Base-by-base conservation (phyloP, 2,113 vertebrate species). In the Phaethornis superciliosus region DNA sequence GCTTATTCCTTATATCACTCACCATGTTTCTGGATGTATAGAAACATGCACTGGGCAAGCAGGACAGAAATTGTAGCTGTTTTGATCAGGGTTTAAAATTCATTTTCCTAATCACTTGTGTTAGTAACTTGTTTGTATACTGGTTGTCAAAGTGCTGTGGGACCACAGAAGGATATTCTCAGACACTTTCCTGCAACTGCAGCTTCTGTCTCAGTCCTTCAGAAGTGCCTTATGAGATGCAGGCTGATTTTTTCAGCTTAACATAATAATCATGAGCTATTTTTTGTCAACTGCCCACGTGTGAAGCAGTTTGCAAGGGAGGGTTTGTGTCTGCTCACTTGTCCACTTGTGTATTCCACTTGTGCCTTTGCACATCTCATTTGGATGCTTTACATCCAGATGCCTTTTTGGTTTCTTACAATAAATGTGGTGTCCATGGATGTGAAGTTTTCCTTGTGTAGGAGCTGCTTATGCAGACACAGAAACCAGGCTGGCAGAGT, bases 11-110 rank as follows among this genome's bases (percentile, higher is more conserved):
- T 46, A 23, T 18, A 1, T 70, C 51, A 0, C 63, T 80, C 44
- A 1, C 63, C 0, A 0, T 4, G 5, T 55, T 87, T 28, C 44
- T 47, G 44, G 64, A 11, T 1, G 6, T 8, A 24, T 0, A 11
- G n/a, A 46, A 91, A 24, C 6, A 23, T 1, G n/a, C 46, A 20
- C 2, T 2, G 33, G 52, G 59, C 35, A 70, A 65, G 47, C 32
- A 18, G 33, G 74, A 3, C 14, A 56, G 46, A 74, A 67, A 42
- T 30, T 1, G 42, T 23, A 4, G 18, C 37, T 63, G 23, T 47
- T 21, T 51, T 40, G 63, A n/a, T 32, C 18, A 12, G 58, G 22
- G 33, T 27, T 89, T 70, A 27, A 80, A 83, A 64, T 8, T 0
- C 12, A 0, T 1, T 4, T 44, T 72, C 23, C 51, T 22, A 20